Conservation (phyloP, 2,113 vertebrate genomes). For the Scytalopus superciliaris region DNA sequence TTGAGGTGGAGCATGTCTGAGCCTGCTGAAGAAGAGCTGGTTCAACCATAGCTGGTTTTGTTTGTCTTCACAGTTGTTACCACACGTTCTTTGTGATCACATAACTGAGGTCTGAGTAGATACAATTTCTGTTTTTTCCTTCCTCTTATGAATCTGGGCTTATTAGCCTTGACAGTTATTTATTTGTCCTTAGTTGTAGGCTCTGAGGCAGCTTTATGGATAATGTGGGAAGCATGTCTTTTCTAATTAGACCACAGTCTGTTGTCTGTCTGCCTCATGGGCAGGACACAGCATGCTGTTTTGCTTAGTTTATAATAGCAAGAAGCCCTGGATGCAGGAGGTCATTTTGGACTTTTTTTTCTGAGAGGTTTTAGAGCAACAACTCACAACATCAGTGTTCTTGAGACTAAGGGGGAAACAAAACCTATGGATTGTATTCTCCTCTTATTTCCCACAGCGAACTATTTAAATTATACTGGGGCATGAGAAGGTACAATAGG, state of each 20-base stretch:
- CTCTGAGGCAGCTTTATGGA: constrained; percentile 21
- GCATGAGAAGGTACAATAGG: background rate
- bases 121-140: background rate
- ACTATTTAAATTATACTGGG: background rate
- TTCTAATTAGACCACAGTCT: constrained; percentile 59
- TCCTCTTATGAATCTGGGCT: background rate
- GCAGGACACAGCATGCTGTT: constrained; percentile 40
- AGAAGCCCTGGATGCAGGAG: constrained; percentile 16
- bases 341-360: background rate
- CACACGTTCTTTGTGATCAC: background rate
- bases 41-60: background rate
- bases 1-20: background rate
- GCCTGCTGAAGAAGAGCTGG: background rate
- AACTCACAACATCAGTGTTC: background rate
- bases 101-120: background rate
- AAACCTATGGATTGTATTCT: background rate
- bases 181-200: constrained; percentile 33
- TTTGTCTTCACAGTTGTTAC: constrained; percentile 9
- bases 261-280: constrained; percentile 65
- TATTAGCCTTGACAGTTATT: constrained; percentile 31
- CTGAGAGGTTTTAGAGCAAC: background rate
- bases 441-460: background rate
- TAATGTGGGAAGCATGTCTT: constrained; percentile 54
- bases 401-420: background rate
- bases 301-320: background rate